These are phyloP conservation scores for Cyclophora albipunctata DNA, from an alignment of 2,888 invertebrate species.

Conservation along the genomic window DNA sequence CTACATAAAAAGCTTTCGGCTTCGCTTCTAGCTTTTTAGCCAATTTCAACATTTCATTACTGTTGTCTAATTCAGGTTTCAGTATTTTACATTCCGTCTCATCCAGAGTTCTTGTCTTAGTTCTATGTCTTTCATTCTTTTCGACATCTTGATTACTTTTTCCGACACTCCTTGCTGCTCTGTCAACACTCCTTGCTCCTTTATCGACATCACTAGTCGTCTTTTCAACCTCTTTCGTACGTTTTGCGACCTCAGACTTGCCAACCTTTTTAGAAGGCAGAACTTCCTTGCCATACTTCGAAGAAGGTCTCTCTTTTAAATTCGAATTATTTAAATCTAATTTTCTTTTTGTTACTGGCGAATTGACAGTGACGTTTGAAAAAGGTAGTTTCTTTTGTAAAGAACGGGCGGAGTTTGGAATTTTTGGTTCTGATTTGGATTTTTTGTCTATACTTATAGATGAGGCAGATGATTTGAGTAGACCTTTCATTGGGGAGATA, in stretches of 20 bases:
- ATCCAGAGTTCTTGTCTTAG: conserved; percentile 60
- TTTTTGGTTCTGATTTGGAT: conserved; percentile 14
- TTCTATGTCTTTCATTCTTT: conserved; percentile 36
- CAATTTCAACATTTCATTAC: conserved; percentile 51
- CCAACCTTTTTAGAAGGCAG: conserved; percentile 2
- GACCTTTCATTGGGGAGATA: conserved; percentile 47
- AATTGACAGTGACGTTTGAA: conserved; percentile 51
- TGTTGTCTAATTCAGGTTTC: conserved; percentile 48
- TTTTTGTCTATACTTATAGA: conserved; percentile 31
- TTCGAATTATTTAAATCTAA: background rate
- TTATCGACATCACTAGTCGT: too few relatives aligned
- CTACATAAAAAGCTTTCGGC: conserved; percentile 60
- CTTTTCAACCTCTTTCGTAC: conserved; percentile 9
- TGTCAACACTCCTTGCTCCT: too few relatives aligned
- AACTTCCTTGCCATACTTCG: too few relatives aligned
- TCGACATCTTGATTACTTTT: conserved; percentile 4
- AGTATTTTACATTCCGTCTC: conserved; percentile 60
- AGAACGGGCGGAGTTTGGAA: conserved; percentile 19
- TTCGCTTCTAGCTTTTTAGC: conserved; percentile 42
- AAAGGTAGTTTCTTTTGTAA: conserved; percentile 28
- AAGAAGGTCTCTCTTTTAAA: background rate
- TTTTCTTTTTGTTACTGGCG: conserved; percentile 44
- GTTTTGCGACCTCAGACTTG: conserved; percentile 1
- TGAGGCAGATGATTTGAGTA: conserved; percentile 48
- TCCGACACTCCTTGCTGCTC: too few relatives aligned